Evolutionary conservation across 2,113 vertebrate genomes (phyloP).

Genomic region (Trematocara unimaculatum): DNA sequence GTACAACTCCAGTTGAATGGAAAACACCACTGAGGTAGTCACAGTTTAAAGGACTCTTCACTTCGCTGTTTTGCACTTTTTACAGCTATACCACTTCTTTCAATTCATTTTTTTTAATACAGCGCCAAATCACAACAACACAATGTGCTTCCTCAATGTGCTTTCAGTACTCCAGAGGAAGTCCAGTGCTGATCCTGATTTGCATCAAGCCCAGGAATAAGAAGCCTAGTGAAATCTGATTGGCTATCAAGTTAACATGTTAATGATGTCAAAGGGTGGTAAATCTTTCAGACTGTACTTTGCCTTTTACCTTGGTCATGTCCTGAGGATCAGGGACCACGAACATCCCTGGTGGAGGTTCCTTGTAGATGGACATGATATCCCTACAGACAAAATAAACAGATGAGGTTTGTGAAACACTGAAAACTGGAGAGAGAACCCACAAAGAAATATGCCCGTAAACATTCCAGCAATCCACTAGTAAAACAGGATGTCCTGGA

Average conservation of each 20-base stretch:
- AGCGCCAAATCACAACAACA: background rate
- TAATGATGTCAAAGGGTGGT: background rate
- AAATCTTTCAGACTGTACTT: background rate
- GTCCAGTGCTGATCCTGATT: background rate
- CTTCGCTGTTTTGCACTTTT: background rate
- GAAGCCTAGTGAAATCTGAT: background rate
- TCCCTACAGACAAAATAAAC: slow-evolving; percentile 74
- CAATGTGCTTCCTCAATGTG: background rate
- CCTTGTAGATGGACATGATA: slow-evolving; percentile 99
- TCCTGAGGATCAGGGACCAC: slow-evolving; percentile 97
- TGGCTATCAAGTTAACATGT: background rate
- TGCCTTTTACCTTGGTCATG: slow-evolving; percentile 91
- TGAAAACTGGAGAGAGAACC: background rate
- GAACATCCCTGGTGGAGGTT: slow-evolving; percentile 98
- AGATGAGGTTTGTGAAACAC: background rate
- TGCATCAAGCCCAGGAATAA: background rate
- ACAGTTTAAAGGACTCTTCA: background rate
- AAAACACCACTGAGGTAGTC: background rate
- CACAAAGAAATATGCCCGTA: background rate
- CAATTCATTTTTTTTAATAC: background rate
- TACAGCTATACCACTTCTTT: background rate
- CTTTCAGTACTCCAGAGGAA: background rate
- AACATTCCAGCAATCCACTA: background rate
- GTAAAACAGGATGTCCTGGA: background rate
- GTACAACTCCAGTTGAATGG: background rate